Evolutionary conservation across 2,888 invertebrate genomes (phyloP).

Genomic region (Iselma pallidipennis): DNA sequence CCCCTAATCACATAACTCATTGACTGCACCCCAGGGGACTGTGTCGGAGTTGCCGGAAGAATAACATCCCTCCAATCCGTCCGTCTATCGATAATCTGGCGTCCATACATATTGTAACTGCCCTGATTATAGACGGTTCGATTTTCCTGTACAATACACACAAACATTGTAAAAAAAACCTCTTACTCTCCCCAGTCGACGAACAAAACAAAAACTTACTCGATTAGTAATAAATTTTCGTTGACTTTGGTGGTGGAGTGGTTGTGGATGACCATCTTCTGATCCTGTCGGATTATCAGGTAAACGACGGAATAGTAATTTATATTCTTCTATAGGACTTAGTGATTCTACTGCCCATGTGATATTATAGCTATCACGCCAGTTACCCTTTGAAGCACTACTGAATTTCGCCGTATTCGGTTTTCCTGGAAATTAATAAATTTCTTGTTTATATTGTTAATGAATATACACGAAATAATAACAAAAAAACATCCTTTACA

Average conservation of each 20-base stretch:
- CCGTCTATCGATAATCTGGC: conserved; percentile 53
- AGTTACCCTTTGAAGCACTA: conserved; percentile 65
- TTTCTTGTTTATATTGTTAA: neutral
- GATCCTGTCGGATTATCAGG: conserved; percentile 54
- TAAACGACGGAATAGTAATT: conserved; percentile 66
- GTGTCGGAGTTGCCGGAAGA: conserved; percentile 56
- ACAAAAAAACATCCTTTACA: too few relatives aligned
- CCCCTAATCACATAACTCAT: conserved; percentile 70
- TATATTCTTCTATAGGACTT: conserved; percentile 69
- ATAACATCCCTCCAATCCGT: conserved; percentile 65
- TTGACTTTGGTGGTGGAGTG: conserved; percentile 56
- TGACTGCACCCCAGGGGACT: conserved; percentile 61
- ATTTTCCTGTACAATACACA: conserved; percentile 45
- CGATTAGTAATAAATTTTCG: conserved; percentile 48
- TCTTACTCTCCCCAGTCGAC: neutral
- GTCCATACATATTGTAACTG: conserved; percentile 45
- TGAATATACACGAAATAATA: neutral
- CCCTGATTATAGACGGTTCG: conserved; percentile 45
- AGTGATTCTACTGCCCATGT: conserved; percentile 71
- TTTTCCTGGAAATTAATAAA: conserved; percentile 56
- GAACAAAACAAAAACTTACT: conserved; percentile 36
- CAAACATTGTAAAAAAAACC: neutral
- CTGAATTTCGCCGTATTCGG: conserved; percentile 68
- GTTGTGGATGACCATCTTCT: conserved; percentile 56
- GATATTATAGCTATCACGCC: conserved; percentile 66